A percentile compares a stretch with the other conserved stretches of the same genome.
phyloP scores from a whole-genome alignment of 2,888 invertebrate species.

The Oscheius sp. region DNA sequence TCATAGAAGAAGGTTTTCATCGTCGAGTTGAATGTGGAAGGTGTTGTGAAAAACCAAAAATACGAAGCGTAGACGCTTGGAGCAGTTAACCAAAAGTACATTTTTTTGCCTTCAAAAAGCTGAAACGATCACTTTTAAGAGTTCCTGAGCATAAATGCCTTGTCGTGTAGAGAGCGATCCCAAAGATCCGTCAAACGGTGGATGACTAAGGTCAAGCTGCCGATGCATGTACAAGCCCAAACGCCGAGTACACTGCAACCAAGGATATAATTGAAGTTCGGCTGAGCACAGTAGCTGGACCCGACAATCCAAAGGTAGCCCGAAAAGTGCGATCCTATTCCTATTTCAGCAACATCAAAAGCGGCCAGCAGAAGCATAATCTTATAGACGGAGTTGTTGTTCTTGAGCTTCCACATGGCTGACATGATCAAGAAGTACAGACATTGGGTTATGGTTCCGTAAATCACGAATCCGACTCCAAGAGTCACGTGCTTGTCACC shows the following conservation, averaged over 20 bases:
- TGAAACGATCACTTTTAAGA: not conserved
- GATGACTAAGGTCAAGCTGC: not conserved
- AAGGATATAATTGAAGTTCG: not conserved
- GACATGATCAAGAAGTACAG: slow-evolving; percentile 5
- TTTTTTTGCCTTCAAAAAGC: slow-evolving; percentile 1
- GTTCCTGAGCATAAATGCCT: not conserved
- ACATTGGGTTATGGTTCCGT: not conserved
- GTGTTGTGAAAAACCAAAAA: slow-evolving; percentile 9
- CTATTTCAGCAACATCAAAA: slow-evolving; percentile 1
- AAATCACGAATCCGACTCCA: not conserved
- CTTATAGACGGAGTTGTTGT: not conserved
- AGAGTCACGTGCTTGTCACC: not conserved
- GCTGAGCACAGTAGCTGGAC: slow-evolving; percentile 6
- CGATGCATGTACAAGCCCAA: slow-evolving; percentile 1
- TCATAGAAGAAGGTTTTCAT: slow-evolving; percentile 4
- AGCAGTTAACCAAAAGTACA: not conserved
- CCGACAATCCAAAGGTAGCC: not conserved
- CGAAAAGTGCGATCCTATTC: not conserved
- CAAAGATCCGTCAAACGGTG: slow-evolving; percentile 1
- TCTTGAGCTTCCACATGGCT: slow-evolving; percentile 2
- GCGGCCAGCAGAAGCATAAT: slow-evolving; percentile 12
- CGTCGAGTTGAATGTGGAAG: not conserved
- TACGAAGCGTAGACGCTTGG: not conserved
- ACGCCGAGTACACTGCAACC: slow-evolving; percentile 1
- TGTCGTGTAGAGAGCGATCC: not conserved